Percentiles rank a stretch among this genome's conserved stretches.
Conservation (phyloP, 2,888 invertebrate species). For the Eucera pruinosa region DNA sequence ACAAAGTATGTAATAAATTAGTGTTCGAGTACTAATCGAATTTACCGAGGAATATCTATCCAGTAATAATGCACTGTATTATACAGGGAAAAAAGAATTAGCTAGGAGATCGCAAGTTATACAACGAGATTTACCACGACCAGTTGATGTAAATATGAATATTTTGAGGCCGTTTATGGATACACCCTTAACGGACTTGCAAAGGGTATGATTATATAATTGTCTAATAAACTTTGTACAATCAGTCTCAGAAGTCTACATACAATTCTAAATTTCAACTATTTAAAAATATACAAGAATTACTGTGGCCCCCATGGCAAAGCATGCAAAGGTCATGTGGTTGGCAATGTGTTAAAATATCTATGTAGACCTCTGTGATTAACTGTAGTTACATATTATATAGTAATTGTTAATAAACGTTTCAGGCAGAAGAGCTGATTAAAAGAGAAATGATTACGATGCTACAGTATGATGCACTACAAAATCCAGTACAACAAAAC, state of each 20-base stretch:
- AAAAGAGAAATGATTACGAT: slow-evolving; percentile 98
- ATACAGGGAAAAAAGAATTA: slow-evolving; percentile 87
- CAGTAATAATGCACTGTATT: slow-evolving; percentile 18
- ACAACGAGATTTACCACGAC: slow-evolving; percentile 92
- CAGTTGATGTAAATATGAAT: slow-evolving; percentile 91
- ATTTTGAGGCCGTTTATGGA: slow-evolving; percentile 91
- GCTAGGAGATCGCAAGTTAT: slow-evolving; percentile 93
- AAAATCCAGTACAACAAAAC: slow-evolving; percentile 88
- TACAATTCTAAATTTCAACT: too few species aligned
- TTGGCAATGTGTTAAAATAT: too few species aligned
- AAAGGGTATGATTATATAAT: slow-evolving; percentile 86
- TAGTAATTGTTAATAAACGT: slow-evolving; percentile 26
- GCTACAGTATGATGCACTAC: slow-evolving; percentile 95
- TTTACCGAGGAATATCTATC: neutral
- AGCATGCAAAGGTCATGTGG: too few species aligned
- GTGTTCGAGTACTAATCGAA: neutral
- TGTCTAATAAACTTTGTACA: neutral
- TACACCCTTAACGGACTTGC: slow-evolving; percentile 93
- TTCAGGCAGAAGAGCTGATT: slow-evolving; percentile 95
- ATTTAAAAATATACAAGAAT: too few species aligned
- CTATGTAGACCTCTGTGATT: too few species aligned
- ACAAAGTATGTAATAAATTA: slow-evolving; percentile 84
- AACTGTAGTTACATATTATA: too few species aligned
- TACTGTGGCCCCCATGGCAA: too few species aligned
- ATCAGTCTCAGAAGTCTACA: too few species aligned